These are phyloP conservation scores for Nesidiocoris tenuis DNA, from an alignment of 2,888 invertebrate genomes.

Conservation along the genomic window DNA sequence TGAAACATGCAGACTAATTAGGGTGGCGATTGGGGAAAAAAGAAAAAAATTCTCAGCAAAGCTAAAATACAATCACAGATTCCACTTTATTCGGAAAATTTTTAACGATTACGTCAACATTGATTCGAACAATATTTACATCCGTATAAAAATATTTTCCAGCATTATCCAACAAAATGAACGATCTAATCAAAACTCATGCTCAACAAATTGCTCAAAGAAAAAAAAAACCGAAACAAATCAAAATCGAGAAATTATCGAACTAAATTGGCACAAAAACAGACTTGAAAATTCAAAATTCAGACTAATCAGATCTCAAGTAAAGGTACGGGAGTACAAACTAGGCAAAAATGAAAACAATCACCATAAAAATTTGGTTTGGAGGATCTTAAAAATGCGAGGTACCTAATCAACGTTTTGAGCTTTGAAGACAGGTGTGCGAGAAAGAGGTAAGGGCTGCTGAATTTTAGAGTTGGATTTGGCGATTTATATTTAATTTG, in stretches of 20 bases:
- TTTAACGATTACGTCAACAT: constrained; percentile 20
- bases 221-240: background rate
- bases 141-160: constrained; percentile 25
- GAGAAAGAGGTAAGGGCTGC: too few relatives aligned
- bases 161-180: constrained; percentile 11
- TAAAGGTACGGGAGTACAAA: too few relatives aligned
- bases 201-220: background rate
- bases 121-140: constrained; percentile 17
- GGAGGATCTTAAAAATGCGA: too few relatives aligned
- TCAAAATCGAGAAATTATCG: constrained; percentile 1
- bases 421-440: too few relatives aligned
- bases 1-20: background rate
- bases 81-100: constrained; percentile 24
- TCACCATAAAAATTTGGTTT: too few relatives aligned
- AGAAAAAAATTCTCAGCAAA: constrained; percentile 5
- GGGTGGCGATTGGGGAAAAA: background rate
- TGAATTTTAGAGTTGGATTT: too few relatives aligned
- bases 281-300: background rate
- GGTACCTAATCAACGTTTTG: too few relatives aligned
- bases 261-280: constrained; percentile 10
- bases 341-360: too few relatives aligned
- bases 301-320: background rate
- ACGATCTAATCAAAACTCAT: constrained; percentile 4
- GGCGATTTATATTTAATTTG: too few relatives aligned
- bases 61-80: constrained; percentile 32